Percentiles rank a stretch among this genome's conserved stretches.
Conservation (phyloP, 2,888 invertebrate genomes). For the Pherbina coryleti region DNA sequence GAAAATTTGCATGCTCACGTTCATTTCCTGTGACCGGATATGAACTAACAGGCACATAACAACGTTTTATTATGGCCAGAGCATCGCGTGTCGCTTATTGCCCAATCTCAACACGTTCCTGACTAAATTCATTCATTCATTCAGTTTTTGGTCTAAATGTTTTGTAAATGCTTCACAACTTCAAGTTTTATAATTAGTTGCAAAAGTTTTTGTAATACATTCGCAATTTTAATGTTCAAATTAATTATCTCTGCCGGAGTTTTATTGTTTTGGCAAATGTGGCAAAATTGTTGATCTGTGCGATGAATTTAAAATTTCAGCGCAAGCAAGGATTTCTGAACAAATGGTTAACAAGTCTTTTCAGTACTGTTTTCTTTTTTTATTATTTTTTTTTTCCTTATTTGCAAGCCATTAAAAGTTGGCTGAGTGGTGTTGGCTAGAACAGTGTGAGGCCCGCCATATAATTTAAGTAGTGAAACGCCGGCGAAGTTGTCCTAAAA, state of each 20-base stretch:
- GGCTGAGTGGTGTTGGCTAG: too few relatives aligned
- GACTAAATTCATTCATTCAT: constrained; percentile 47
- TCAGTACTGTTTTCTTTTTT: too few relatives aligned
- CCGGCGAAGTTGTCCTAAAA: too few relatives aligned
- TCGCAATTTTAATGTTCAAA: constrained; percentile 23
- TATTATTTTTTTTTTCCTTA: background rate
- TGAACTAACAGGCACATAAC: background rate
- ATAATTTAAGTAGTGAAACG: too few relatives aligned
- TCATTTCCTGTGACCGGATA: constrained; percentile 4
- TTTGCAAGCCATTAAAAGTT: too few relatives aligned
- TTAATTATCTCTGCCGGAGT: constrained; percentile 29
- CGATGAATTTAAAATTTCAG: constrained; percentile 9
- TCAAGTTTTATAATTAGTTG: constrained; percentile 49
- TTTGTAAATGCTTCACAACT: constrained; percentile 49
- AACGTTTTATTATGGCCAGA: too few relatives aligned
- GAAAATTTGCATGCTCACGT: background rate
- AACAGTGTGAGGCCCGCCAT: too few relatives aligned
- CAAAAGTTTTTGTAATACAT: constrained; percentile 13
- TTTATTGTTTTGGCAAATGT: constrained; percentile 16
- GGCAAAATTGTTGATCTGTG: background rate
- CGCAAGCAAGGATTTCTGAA: background rate
- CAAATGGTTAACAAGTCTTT: background rate
- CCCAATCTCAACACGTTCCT: constrained; percentile 51
- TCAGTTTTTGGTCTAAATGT: constrained; percentile 43
- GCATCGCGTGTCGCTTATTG: constrained; percentile 39